Percentiles rank a stretch among this genome's conserved stretches.
Evolutionary conservation across 2,113 vertebrate genomes (phyloP).

Genomic region (Paramisgurnus dabryanus): DNA sequence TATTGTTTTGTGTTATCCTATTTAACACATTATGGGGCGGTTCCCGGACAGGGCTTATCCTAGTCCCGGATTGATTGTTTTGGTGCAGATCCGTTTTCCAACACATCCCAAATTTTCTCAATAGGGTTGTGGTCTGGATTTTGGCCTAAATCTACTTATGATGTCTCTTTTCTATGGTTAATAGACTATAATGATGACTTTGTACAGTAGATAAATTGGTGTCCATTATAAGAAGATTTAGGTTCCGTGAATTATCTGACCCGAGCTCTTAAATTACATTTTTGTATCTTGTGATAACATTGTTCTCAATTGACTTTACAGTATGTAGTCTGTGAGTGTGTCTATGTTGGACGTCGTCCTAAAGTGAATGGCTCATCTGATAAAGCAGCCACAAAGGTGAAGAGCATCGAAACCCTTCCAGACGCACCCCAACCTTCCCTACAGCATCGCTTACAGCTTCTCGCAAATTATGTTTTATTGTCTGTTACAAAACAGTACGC

Average conservation of each 20-base stretch:
- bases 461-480: conserved; percentile 30
- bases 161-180: too few relatives aligned
- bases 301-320: conserved; percentile 27
- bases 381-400: conserved; percentile 36
- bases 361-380: conserved; percentile 31
- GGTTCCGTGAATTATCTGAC: conserved; percentile 39
- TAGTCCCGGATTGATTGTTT: too few relatives aligned
- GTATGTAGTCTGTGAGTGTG: conserved; percentile 23
- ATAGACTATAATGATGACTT: too few relatives aligned
- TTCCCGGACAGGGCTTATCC: too few relatives aligned
- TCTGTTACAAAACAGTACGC: conserved; percentile 11
- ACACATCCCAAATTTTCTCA: not conserved
- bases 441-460: conserved; percentile 4
- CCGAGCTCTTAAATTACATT: conserved; percentile 31
- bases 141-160: too few relatives aligned
- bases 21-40: too few relatives aligned
- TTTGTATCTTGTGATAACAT: conserved; percentile 43
- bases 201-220: too few relatives aligned
- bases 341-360: conserved; percentile 15
- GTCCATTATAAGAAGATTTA: not conserved
- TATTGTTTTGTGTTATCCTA: too few relatives aligned
- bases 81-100: too few relatives aligned
- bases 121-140: too few relatives aligned
- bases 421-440: not conserved
- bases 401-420: conserved; percentile 29